Evolutionary conservation across 1,140 invertebrate species (phyloP).

Genomic region (Oncopeltus fasciatus): DNA sequence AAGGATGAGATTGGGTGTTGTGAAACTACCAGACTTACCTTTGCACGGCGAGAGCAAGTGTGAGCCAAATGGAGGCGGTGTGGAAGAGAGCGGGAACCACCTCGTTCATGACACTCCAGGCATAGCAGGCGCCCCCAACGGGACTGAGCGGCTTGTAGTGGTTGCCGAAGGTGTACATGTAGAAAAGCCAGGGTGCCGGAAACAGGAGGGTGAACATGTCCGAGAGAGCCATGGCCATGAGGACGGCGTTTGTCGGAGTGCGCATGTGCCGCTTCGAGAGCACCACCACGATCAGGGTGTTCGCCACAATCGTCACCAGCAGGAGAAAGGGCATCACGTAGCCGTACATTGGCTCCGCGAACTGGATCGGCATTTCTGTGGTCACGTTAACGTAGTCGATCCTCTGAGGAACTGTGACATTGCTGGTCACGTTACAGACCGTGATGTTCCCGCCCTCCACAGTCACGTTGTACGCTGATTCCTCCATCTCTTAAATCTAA

Average conservation of each 20-base stretch:
- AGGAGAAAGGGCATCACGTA: constrained; percentile 72
- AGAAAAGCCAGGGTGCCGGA: constrained; percentile 72
- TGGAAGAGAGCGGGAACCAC: constrained; percentile 78
- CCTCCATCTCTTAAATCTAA: not conserved
- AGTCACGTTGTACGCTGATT: not conserved
- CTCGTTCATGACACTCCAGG: constrained; percentile 65
- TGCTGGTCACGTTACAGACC: not conserved
- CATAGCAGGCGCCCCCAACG: constrained; percentile 50
- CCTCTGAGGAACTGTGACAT: not conserved
- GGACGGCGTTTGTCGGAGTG: constrained; percentile 49
- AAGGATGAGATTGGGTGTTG: too few relatives aligned
- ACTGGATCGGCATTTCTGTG: constrained; percentile 46
- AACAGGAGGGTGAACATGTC: constrained; percentile 84
- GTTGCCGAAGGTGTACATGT: constrained; percentile 80
- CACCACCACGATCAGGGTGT: constrained; percentile 72
- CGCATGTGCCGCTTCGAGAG: constrained; percentile 55
- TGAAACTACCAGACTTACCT: too few relatives aligned
- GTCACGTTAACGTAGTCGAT: constrained; percentile 41
- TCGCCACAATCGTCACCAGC: constrained; percentile 75
- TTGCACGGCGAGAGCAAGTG: constrained; percentile 71
- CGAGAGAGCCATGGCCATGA: constrained; percentile 75
- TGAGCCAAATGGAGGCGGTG: constrained; percentile 83
- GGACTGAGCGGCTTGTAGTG: constrained; percentile 62
- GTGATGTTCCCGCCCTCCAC: not conserved
- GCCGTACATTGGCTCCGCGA: constrained; percentile 50